phyloP scores from a whole-genome alignment of 1,140 invertebrate genomes.

The Bombus superbus region DNA sequence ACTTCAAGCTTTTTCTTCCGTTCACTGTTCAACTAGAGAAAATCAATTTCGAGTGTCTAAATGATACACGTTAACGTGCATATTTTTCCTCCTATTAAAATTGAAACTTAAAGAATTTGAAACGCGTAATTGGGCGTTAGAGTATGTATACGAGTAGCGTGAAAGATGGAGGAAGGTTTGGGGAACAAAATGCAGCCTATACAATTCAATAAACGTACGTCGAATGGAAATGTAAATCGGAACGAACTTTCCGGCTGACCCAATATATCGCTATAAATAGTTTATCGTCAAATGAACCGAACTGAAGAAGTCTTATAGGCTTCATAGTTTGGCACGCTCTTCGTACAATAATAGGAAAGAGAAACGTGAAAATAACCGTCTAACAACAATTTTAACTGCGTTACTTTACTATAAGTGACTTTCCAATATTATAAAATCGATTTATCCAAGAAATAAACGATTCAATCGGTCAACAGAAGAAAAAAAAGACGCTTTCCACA shows the following conservation, averaged over 20 bases:
- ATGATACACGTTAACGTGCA: neutral
- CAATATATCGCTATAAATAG: too few species aligned
- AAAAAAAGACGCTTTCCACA: neutral
- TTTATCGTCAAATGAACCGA: too few species aligned
- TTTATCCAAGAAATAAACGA: neutral
- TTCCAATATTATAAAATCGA: too few species aligned
- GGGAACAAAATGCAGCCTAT: too few species aligned
- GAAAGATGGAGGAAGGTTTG: too few species aligned
- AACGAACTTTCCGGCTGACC: too few species aligned
- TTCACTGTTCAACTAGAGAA: neutral
- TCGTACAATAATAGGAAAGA: neutral
- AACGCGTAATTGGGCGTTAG: neutral
- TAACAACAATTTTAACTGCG: neutral
- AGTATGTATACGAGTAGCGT: too few species aligned
- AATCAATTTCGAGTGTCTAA: neutral
- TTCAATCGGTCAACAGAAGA: neutral
- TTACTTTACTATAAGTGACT: too few species aligned
- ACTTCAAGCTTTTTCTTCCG: conserved; percentile 6
- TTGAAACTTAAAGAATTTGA: neutral
- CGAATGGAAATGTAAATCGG: too few species aligned
- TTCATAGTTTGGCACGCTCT: neutral
- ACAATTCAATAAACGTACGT: too few species aligned
- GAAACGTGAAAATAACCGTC: neutral
- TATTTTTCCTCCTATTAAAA: neutral
- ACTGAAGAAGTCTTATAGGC: neutral